Evolutionary conservation across 2,113 vertebrate genomes (phyloP).

Genomic region (Toxotes jaculatrix): DNA sequence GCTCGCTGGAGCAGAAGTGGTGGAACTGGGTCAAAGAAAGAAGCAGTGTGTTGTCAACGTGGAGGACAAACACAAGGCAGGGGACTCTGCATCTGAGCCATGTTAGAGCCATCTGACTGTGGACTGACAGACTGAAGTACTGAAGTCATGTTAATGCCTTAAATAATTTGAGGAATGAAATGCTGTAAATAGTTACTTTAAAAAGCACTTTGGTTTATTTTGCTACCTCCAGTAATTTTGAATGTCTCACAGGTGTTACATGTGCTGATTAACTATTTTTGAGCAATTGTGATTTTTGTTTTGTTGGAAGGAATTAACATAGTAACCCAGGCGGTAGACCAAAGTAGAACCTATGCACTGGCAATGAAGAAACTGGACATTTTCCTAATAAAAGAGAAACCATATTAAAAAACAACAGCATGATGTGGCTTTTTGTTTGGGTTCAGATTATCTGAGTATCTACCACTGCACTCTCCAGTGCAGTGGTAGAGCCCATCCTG

Average conservation of each 20-base stretch:
- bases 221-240: constrained; percentile 18
- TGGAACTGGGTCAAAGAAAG: constrained; percentile 72
- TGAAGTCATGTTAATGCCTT: background rate
- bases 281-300: constrained; percentile 15
- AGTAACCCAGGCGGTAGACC: background rate
- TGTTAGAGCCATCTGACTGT: background rate
- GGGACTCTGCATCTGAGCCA: constrained; percentile 36
- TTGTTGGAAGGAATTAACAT: background rate
- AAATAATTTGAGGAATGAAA: constrained; percentile 12
- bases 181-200: constrained; percentile 24
- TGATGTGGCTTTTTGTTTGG: background rate
- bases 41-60: constrained; percentile 72
- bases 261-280: background rate
- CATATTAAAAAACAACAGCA: background rate
- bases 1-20: constrained; percentile 43
- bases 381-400: constrained; percentile 8
- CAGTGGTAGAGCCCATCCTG: too few relatives aligned
- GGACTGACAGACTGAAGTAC: background rate
- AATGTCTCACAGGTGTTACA: constrained; percentile 1
- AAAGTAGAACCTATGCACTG: background rate
- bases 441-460: background rate
- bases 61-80: constrained; percentile 55
- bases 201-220: constrained; percentile 32
- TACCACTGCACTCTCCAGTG: too few relatives aligned
- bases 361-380: background rate